These are phyloP conservation scores for Scaptodrosophila latifasciaeformis DNA, from an alignment of 2,888 invertebrate genomes.

Conservation along the genomic window DNA sequence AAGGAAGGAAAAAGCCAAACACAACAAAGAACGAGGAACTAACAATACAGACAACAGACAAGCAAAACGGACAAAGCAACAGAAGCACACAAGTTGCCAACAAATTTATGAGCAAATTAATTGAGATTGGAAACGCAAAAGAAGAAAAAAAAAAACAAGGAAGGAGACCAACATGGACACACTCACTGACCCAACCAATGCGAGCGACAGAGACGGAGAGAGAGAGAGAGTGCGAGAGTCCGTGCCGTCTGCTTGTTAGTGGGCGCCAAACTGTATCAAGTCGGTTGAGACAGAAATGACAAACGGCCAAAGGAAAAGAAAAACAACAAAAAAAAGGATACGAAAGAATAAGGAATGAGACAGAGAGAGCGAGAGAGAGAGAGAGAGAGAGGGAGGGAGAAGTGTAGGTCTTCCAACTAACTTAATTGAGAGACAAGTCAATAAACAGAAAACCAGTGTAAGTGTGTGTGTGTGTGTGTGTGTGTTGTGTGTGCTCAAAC, in stretches of 20 bases:
- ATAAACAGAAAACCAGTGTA: conserved; percentile 62
- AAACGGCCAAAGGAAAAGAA: too few species aligned
- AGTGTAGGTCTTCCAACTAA: conserved; percentile 34
- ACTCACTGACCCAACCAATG: too few species aligned
- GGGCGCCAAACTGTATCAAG: conserved; percentile 19
- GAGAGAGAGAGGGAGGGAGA: background rate
- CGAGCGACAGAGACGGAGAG: too few species aligned
- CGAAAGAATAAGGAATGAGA: background rate
- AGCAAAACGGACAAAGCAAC: conserved; percentile 1
- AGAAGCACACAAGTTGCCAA: conserved; percentile 47
- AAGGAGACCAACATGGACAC: conserved; percentile 16
- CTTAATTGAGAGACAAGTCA: conserved; percentile 70
- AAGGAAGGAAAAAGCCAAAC: background rate
- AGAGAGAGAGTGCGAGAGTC: conserved; percentile 45
- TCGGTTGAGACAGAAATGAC: background rate
- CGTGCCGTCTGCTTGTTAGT: conserved; percentile 55
- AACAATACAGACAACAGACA: too few species aligned
- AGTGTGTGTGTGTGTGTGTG: too few species aligned
- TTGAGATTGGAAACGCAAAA: conserved; percentile 68
- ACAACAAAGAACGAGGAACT: background rate
- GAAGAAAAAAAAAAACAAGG: conserved; percentile 14
- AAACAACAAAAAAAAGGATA: conserved; percentile 5
- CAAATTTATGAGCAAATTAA: conserved; percentile 71
- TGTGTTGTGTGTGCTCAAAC: too few species aligned
- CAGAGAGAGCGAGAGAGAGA: too few species aligned